Evolutionary conservation across 2,888 invertebrate genomes (phyloP), one percentile per base, ranked within the genome.

Genomic region (Stratiomys singularior): DNA sequence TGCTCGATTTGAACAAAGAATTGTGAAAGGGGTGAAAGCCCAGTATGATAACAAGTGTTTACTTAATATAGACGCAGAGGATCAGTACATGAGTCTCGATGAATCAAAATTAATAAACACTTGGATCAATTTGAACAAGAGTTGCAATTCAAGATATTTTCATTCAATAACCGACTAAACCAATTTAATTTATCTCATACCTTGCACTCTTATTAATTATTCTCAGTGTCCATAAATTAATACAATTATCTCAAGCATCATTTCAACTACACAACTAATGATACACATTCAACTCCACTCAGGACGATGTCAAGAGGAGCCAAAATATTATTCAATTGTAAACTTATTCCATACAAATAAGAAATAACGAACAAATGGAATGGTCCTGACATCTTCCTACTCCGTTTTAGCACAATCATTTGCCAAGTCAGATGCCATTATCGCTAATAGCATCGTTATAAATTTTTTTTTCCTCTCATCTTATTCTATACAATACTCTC

Each of bases 381-480:
- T 18, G 66, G 15, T 21, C 18, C 15, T 37, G 66, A 63, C 15
- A 37, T 15, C 37, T 9, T 52, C 37, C 37, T 37, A 5, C 37
- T 3, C 9, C 37, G 37, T 9, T 37, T 37, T 37, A 5, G 37
- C 9, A 37, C 37, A 37, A 37, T 37, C 37, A 37, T 37, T 37
- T 37, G 37, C 37, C 52, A 52, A 18, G 52, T 52, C 74, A 60
- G 60, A 58, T 60, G 5, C 74, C 23, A 74, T 74, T 74, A 74
- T 47, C 74, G 37, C 60, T 74, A 74, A 74, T 74, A 60, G 74
- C 74, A 74, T 74, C 74, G 56, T 72, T 72, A 72, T 72, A 27
- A 21, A 28, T 46, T 52, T 56, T 64, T 72, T 72, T 77, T 27
- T 58, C 3, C 5, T n/a, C n/a, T n/a, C n/a, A n/a, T n/a, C n/a